Evolutionary conservation across 2,113 vertebrate species (phyloP).

Genomic region (Saimiri boliviensis): DNA sequence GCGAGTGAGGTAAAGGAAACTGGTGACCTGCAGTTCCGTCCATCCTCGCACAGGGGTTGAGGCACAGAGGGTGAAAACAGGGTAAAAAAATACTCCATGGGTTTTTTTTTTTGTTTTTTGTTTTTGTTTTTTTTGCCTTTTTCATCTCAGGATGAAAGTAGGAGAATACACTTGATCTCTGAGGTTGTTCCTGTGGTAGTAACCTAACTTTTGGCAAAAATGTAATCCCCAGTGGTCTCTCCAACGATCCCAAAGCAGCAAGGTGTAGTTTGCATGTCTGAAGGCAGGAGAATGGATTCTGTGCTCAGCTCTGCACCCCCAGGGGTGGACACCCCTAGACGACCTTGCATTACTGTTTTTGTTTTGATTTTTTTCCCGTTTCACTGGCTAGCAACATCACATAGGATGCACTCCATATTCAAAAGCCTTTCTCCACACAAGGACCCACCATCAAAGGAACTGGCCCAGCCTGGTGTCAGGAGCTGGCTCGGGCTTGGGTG

Average conservation of each 20-base stretch:
- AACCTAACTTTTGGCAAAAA: not conserved
- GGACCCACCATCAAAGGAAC: not conserved
- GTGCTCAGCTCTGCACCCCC: not conserved
- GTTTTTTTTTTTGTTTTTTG: not conserved
- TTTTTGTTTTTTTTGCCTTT: constrained; percentile 30
- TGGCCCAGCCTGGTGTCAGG: not conserved
- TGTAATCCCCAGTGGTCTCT: not conserved
- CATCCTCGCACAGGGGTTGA: not conserved
- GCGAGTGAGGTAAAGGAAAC: constrained; percentile 95
- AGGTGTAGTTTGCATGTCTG: not conserved
- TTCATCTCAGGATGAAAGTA: constrained; percentile 45
- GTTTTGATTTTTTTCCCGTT: not conserved
- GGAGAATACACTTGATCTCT: not conserved
- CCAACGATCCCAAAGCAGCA: not conserved
- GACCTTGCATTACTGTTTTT: not conserved
- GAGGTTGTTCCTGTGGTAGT: not conserved
- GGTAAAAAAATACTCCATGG: not conserved
- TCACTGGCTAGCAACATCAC: not conserved
- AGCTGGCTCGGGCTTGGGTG: not conserved
- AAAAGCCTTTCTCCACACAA: not conserved
- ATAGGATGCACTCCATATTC: rapidly evolving
- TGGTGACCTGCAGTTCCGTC: not conserved
- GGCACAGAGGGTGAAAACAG: constrained; percentile 17
- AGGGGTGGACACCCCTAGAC: not conserved
- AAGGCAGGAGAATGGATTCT: not conserved